Base-by-base conservation (phyloP, 2,888 invertebrate species). In the Aphrophora alni region DNA sequence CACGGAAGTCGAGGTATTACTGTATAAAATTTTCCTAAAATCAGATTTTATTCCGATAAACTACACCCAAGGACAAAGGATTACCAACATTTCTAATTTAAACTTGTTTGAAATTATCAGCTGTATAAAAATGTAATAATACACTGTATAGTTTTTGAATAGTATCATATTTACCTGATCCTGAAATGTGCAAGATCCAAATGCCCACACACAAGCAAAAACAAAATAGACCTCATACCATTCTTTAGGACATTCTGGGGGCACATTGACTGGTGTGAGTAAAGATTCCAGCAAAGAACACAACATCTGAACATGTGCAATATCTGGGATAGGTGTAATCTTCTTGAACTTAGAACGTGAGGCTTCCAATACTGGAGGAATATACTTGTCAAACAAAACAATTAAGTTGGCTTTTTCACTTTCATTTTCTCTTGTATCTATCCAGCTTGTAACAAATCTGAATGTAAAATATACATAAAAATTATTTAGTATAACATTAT, bases 151-250 rank as follows among this genome's bases (percentile, higher is more conserved):
- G n/a, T n/a, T n/a, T n/a, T n/a, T n/a, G n/a, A n/a, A n/a, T n/a
- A n/a, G n/a, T n/a, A n/a, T n/a, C n/a, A n/a, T n/a, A n/a, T 14
- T 82, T 81, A 88, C 88, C 86, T 91, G 91, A 89, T 98, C 98
- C 90, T 97, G 97, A 88, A 96, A 97, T 80, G 96, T 91, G 0
- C 94, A 93, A 0, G 98, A 97, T 0, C 98, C 98, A 87, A 98
- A 98, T 0, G 97, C 96, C 98, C 98, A 98, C 27, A 98, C 92
- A 78, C 94, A 91, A 38, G 94, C 93, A 87, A 98, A 98, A 0
- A 94, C 97, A 89, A 98, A 98, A 88, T 98, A 98, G 10, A 94
- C 92, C 89, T 98, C 98, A 87, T 95, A 95, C 94, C 97, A 95
- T 87, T 98, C 98, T 86, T 97, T 98, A 0, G 97, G 96, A 86